Conservation (phyloP, 64 coral and sea anemone species). For the Montipora foliosa region DNA sequence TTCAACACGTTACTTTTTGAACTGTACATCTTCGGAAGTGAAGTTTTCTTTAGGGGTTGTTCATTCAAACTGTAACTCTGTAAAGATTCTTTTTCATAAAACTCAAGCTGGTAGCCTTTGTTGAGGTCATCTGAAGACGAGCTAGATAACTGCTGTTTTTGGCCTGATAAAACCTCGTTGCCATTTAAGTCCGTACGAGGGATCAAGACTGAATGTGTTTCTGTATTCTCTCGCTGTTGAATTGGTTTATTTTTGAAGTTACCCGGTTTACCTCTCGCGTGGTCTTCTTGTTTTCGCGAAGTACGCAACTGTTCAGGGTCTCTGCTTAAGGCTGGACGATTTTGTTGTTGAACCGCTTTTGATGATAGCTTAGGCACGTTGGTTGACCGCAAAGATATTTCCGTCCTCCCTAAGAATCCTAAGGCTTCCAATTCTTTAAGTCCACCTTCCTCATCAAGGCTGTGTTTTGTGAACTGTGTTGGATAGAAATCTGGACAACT, state of each 20-base stretch:
- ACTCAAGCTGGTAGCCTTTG: neutral
- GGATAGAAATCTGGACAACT: constrained; percentile 32
- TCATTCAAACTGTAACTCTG: constrained; percentile 29
- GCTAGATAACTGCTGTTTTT: neutral
- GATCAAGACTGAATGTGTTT: too few relatives aligned
- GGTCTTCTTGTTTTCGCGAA: neutral
- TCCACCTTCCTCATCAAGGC: neutral
- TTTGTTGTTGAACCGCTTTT: neutral
- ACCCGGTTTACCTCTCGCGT: neutral
- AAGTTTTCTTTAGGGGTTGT: neutral
- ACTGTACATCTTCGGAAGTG: constrained; percentile 19
- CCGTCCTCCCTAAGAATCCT: neutral
- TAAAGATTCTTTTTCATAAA: constrained; percentile 19
- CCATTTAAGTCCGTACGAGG: neutral
- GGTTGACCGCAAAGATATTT: neutral
- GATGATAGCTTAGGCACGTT: neutral
- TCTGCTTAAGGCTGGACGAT: neutral
- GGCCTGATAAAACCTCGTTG: neutral
- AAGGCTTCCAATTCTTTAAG: neutral
- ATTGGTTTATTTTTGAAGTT: neutral
- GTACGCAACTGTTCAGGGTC: too few relatives aligned
- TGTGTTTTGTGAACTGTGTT: neutral
- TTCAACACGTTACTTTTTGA: neutral
- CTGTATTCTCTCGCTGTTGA: neutral
- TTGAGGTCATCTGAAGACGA: neutral